Conservation (phyloP, 2,888 invertebrate genomes). For the Mylabris sibirica region DNA sequence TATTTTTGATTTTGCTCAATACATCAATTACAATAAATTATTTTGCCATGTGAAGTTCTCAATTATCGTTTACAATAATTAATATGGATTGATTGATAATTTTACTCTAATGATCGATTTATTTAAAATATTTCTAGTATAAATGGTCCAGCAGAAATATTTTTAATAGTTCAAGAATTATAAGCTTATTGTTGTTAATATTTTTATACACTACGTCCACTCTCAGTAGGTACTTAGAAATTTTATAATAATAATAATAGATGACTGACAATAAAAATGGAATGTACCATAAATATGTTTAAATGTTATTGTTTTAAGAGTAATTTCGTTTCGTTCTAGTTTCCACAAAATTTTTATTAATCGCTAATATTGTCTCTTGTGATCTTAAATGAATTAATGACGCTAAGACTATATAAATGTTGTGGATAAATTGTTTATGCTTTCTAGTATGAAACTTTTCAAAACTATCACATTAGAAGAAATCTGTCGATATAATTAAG, state of each 20-base stretch:
- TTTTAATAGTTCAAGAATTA: background rate
- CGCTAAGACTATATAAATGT: constrained; percentile 4
- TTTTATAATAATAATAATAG: too few species aligned
- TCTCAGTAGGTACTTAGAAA: background rate
- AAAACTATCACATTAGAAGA: background rate
- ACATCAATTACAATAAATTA: background rate
- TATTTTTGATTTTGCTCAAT: constrained; percentile 4
- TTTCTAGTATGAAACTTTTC: background rate
- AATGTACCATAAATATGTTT: background rate
- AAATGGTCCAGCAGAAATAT: background rate
- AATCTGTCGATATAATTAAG: background rate
- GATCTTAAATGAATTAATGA: background rate
- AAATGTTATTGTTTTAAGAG: background rate
- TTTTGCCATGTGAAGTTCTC: background rate
- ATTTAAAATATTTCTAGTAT: background rate
- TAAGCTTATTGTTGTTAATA: background rate
- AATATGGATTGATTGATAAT: background rate
- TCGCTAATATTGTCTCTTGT: background rate
- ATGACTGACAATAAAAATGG: background rate
- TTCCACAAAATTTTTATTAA: constrained; percentile 3
- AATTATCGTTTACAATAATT: background rate
- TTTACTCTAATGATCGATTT: background rate
- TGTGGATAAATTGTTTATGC: background rate
- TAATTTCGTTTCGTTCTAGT: background rate
- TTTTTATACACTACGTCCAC: background rate